A percentile compares a stretch with the other conserved stretches of the same genome.
Conservation (phyloP, 2,113 vertebrate genomes). For the Aegotheles bennettii region DNA sequence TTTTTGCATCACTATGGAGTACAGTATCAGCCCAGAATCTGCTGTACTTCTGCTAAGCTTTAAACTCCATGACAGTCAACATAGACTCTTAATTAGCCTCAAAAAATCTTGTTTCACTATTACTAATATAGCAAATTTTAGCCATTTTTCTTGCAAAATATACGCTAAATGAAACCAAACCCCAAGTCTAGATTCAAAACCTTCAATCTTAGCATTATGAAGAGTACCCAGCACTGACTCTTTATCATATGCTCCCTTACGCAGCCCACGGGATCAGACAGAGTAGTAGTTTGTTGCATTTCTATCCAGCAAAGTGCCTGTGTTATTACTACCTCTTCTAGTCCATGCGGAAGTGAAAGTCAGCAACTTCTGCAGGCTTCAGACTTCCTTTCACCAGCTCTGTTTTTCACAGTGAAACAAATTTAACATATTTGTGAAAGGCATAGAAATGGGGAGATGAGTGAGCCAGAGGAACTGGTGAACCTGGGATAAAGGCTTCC, state of each 20-base stretch:
- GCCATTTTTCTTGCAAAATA: neutral
- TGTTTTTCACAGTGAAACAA: neutral
- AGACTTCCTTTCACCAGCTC: neutral
- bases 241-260: neutral
- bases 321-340: neutral
- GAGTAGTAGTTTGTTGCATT: neutral
- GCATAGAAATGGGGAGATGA: neutral
- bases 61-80: neutral
- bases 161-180: neutral
- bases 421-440: neutral
- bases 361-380: neutral
- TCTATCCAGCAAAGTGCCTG: rapidly evolving
- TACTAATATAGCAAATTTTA: neutral
- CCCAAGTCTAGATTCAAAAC: neutral
- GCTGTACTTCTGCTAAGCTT: neutral
- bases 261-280: neutral
- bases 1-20: neutral
- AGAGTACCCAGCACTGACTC: neutral
- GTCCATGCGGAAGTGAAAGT: neutral
- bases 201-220: neutral
- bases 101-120: neutral
- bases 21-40: neutral
- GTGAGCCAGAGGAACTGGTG: neutral
- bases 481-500: neutral
- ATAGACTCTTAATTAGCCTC: neutral